These are phyloP conservation scores for Salvelinus sp. DNA, from an alignment of 2,113 vertebrate genomes.

Conservation along the genomic window DNA sequence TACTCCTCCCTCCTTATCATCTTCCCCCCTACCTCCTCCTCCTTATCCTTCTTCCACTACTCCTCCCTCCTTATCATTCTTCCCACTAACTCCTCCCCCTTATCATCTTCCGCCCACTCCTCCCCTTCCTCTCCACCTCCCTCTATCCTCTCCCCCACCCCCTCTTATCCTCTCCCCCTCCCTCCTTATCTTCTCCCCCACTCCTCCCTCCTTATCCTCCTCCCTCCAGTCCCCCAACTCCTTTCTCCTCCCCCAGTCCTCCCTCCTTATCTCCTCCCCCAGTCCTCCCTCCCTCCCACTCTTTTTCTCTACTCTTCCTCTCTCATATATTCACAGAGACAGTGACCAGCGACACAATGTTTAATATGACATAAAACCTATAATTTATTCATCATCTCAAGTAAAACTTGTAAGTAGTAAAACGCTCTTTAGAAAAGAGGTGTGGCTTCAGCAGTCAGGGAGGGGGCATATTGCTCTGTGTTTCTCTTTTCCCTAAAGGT, in stretches of 20 bases:
- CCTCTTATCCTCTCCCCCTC: neutral
- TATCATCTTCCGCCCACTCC: neutral
- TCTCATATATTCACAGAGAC: neutral
- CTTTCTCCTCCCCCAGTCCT: neutral
- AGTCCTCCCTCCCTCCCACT: neutral
- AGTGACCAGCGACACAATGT: constrained; percentile 6
- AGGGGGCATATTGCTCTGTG: constrained; percentile 62
- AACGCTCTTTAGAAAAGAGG: constrained; percentile 70
- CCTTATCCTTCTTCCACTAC: neutral
- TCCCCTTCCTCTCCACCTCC: neutral
- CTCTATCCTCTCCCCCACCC: constrained; percentile 16
- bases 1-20: neutral
- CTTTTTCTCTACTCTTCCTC: neutral
- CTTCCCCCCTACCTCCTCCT: no score
- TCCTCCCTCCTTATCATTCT: constrained; percentile 3
- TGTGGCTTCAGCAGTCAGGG: constrained; percentile 49
- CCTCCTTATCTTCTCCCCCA: no score
- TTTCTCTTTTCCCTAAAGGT: constrained; percentile 30
- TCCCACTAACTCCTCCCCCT: no score
- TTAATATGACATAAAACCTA: constrained; percentile 72
- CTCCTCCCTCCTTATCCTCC: no score
- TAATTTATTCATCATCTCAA: constrained; percentile 66
- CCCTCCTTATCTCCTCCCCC: constrained; percentile 15
- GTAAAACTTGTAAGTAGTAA: constrained; percentile 68
- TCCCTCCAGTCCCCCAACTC: constrained; percentile 4